phyloP scores from a whole-genome alignment of 1,140 invertebrate species.

The Pachypeltis micranthus region DNA sequence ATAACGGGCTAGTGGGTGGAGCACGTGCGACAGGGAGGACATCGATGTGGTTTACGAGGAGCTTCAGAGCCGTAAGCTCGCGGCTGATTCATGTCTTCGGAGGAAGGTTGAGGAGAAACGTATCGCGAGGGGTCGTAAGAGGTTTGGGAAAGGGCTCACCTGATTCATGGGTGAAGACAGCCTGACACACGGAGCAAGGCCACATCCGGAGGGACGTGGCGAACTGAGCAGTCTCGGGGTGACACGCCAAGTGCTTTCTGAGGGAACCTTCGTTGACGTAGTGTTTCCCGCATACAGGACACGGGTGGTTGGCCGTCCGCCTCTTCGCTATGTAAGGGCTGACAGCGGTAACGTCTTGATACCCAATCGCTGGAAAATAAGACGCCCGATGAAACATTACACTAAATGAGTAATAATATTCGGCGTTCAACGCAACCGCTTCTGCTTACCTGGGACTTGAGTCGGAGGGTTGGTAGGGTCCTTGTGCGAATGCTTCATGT shows the following conservation, averaged over 20 bases:
- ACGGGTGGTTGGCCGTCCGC: slow-evolving; percentile 83
- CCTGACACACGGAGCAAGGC: slow-evolving; percentile 87
- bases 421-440: no score
- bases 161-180: slow-evolving; percentile 85
- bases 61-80: no score
- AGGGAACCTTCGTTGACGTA: slow-evolving; percentile 89
- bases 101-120: no score
- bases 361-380: slow-evolving; percentile 6
- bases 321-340: slow-evolving; percentile 69
- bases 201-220: slow-evolving; percentile 79
- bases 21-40: no score
- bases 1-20: no score
- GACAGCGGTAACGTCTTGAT: slow-evolving; percentile 13
- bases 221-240: slow-evolving; percentile 79
- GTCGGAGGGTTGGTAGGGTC: slow-evolving; percentile 68
- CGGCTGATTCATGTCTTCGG: no score
- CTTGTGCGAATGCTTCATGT: slow-evolving; percentile 91
- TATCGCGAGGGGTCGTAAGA: no score
- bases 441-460: slow-evolving; percentile 8
- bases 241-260: slow-evolving; percentile 80
- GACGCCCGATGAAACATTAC: no score
- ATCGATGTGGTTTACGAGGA: no score
- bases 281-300: slow-evolving; percentile 86
- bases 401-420: no score
- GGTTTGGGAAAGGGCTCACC: slow-evolving; percentile 45